These are phyloP conservation scores for Pithys albifrons DNA, from an alignment of 2,113 vertebrate species.

Conservation along the genomic window DNA sequence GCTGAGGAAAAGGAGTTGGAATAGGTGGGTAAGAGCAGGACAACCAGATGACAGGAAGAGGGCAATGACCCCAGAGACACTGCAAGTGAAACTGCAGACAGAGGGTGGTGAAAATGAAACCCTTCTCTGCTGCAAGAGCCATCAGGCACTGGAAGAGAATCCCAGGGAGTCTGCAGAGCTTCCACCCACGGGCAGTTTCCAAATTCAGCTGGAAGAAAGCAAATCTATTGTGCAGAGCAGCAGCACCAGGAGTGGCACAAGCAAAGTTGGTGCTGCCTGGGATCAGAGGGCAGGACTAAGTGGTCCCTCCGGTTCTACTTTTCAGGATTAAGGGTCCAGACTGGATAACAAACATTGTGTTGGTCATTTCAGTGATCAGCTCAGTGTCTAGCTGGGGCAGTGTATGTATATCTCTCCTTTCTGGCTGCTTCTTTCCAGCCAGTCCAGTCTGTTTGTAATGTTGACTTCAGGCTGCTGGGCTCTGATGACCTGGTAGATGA, in stretches of 20 bases:
- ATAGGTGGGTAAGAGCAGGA: not conserved
- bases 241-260: not conserved
- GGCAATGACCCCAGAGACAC: fast-evolving
- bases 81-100: not conserved
- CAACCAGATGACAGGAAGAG: not conserved
- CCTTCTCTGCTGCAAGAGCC: not conserved
- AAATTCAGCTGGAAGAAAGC: not conserved
- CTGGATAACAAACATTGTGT: fast-evolving
- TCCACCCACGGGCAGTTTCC: fast-evolving
- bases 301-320: not conserved
- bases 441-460: not conserved
- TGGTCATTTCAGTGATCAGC: fast-evolving
- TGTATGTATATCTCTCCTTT: not conserved
- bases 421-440: not conserved
- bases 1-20: not conserved
- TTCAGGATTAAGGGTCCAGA: not conserved
- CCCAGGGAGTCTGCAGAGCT: not conserved
- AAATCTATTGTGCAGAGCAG: not conserved
- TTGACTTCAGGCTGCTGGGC: not conserved
- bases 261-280: not conserved
- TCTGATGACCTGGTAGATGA: not conserved
- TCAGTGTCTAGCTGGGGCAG: not conserved
- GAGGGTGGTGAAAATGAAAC: not conserved
- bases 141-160: not conserved
- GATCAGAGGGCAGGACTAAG: not conserved